Evolutionary conservation across 2,888 invertebrate genomes (phyloP).

Genomic region (Philopedon plagiatum): DNA sequence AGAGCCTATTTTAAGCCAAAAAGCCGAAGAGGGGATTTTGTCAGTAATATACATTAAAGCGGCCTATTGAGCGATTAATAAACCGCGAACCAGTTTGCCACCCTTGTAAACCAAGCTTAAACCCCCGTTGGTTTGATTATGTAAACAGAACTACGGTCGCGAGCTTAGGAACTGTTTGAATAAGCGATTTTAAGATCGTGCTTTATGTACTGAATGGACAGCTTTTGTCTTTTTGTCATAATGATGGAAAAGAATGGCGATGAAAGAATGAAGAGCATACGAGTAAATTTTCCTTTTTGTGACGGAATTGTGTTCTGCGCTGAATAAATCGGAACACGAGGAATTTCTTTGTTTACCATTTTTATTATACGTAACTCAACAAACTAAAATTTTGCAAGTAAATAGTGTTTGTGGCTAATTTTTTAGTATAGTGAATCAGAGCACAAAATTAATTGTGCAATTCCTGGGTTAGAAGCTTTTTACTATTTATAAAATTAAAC

Average conservation of each 20-base stretch:
- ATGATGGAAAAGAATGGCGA: background rate
- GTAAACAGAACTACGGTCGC: conserved; percentile 2
- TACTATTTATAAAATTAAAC: no score
- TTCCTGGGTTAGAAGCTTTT: no score
- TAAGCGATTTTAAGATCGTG: background rate
- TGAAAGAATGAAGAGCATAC: no score
- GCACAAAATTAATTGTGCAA: no score
- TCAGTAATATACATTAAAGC: conserved; percentile 34
- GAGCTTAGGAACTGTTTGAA: background rate
- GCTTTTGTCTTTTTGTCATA: background rate
- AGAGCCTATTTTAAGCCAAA: background rate
- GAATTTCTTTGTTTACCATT: no score
- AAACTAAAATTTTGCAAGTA: no score
- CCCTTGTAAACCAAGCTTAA: conserved; percentile 52
- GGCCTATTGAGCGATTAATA: conserved; percentile 59
- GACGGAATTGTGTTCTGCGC: no score
- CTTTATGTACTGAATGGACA: background rate
- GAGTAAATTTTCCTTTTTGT: no score
- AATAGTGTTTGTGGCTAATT: no score
- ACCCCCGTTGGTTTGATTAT: conserved; percentile 3
- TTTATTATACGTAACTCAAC: no score
- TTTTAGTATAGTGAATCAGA: no score
- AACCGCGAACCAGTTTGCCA: conserved; percentile 58
- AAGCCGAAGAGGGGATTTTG: background rate
- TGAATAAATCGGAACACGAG: no score